These are phyloP conservation scores for Lepisosteus oculatus DNA, from an alignment of 2,113 vertebrate species.

Conservation along the genomic window DNA sequence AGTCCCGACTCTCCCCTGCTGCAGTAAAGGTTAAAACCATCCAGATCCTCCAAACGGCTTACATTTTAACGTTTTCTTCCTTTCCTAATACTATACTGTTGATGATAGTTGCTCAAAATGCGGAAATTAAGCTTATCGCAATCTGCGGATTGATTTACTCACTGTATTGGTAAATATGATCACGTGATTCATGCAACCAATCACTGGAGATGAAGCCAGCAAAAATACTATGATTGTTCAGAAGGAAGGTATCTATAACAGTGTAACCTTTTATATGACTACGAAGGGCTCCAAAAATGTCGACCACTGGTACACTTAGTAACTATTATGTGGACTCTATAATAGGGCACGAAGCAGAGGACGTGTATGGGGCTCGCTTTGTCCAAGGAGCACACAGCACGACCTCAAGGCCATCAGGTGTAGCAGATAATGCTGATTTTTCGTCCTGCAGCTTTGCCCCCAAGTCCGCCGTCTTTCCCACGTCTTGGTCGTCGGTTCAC, in stretches of 20 bases:
- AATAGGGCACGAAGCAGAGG: constrained; percentile 91
- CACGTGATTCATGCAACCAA: constrained; percentile 98
- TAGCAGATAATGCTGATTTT: constrained; percentile 83
- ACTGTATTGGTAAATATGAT: constrained; percentile 99
- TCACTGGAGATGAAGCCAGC: constrained; percentile 91
- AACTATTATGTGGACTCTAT: constrained; percentile 98
- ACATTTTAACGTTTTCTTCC: constrained; percentile 17
- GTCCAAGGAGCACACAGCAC: constrained; percentile 78
- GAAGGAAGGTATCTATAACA: constrained; percentile 89
- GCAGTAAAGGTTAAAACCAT: constrained; percentile 16
- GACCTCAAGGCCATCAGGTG: constrained; percentile 87
- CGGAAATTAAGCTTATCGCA: constrained; percentile 53
- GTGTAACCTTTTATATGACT: constrained; percentile 90
- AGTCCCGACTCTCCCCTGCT: constrained; percentile 59
- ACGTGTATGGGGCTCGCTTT: constrained; percentile 87
- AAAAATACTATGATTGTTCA: constrained; percentile 97
- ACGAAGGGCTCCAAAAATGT: constrained; percentile 89
- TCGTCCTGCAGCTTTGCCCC: constrained; percentile 94
- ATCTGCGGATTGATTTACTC: constrained; percentile 97
- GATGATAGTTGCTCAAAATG: constrained; percentile 48
- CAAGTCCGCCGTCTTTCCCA: constrained; percentile 87
- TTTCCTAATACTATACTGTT: constrained; percentile 32
- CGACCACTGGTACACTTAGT: constrained; percentile 90
- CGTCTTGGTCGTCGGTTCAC: constrained; percentile 88
- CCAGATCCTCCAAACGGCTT: background rate